These are phyloP conservation scores for Xylocampa areola DNA, from an alignment of 2,888 invertebrate genomes.

Conservation along the genomic window DNA sequence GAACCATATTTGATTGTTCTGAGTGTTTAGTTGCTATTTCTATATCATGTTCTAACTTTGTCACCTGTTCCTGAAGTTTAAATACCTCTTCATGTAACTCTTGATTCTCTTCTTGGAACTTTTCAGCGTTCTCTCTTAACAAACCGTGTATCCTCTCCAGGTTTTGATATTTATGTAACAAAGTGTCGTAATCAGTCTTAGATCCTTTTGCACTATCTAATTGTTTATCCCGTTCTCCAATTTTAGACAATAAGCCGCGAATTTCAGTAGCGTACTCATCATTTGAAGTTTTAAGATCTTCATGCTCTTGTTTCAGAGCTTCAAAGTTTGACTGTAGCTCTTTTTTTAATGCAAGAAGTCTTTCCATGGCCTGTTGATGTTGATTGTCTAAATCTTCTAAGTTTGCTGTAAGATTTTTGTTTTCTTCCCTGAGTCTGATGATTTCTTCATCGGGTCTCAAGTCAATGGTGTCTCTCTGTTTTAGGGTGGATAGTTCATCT, in stretches of 20 bases:
- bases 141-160: slow-evolving; percentile 83
- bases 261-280: slow-evolving; percentile 84
- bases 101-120: slow-evolving; percentile 88
- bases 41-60: slow-evolving; percentile 83
- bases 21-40: slow-evolving; percentile 75
- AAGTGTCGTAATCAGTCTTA: slow-evolving; percentile 79
- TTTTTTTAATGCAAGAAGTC: slow-evolving; percentile 87
- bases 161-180: slow-evolving; percentile 85
- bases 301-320: slow-evolving; percentile 83
- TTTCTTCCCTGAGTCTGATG: slow-evolving; percentile 88
- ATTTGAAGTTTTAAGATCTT: slow-evolving; percentile 83
- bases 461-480: slow-evolving; percentile 70
- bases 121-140: slow-evolving; percentile 84
- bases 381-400: slow-evolving; percentile 93
- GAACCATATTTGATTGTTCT: slow-evolving; percentile 73
- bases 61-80: slow-evolving; percentile 84
- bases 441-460: slow-evolving; percentile 81
- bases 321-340: slow-evolving; percentile 88
- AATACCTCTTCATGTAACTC: slow-evolving; percentile 87
- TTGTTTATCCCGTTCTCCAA: slow-evolving; percentile 84
- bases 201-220: slow-evolving; percentile 67
- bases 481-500: slow-evolving; percentile 82
- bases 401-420: slow-evolving; percentile 88
- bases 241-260: slow-evolving; percentile 77
- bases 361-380: slow-evolving; percentile 92